Conservation (phyloP, 92 coral and sea anemone genomes). For the Ricordea florida region DNA sequence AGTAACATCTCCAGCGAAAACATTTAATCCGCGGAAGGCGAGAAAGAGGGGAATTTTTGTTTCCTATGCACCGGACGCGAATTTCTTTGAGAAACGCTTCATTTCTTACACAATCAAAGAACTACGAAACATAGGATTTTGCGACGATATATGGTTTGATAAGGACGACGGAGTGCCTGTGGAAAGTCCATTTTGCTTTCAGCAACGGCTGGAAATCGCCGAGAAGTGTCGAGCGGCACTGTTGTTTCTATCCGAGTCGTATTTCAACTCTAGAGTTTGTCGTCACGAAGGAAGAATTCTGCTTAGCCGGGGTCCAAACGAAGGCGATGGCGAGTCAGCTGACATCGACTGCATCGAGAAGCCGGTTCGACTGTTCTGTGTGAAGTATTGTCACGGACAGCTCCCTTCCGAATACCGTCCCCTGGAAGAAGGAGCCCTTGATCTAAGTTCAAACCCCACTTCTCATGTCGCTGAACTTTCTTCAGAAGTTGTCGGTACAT, state of each 20-base stretch:
- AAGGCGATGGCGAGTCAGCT: slow-evolving; percentile 7
- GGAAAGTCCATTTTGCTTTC: slow-evolving; percentile 68
- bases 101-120: slow-evolving; percentile 81
- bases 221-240: slow-evolving; percentile 92
- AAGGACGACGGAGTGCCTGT: slow-evolving; percentile 68
- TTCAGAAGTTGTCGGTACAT: slow-evolving; percentile 77
- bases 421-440: slow-evolving; percentile 50
- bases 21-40: slow-evolving; percentile 62
- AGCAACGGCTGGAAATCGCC: slow-evolving; percentile 84
- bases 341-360: slow-evolving; percentile 50
- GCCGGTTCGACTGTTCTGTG: slow-evolving; percentile 78
- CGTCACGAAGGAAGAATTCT: slow-evolving; percentile 77
- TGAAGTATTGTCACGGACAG: slow-evolving; percentile 54
- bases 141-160: slow-evolving; percentile 97
- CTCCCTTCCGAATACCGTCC: slow-evolving; percentile 60
- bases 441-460: slow-evolving; percentile 46
- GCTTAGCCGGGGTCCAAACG: slow-evolving; percentile 56
- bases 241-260: slow-evolving; percentile 79
- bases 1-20: slow-evolving; percentile 16
- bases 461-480: slow-evolving; percentile 91
- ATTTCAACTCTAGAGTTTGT: slow-evolving; percentile 57
- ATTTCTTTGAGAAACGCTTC: slow-evolving; percentile 79
- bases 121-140: slow-evolving; percentile 85
- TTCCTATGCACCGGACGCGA: slow-evolving; percentile 85
- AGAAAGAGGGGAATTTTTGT: slow-evolving; percentile 86